Conservation (phyloP, 2,797 vertebrate genomes). For the Argentina silus region DNA sequence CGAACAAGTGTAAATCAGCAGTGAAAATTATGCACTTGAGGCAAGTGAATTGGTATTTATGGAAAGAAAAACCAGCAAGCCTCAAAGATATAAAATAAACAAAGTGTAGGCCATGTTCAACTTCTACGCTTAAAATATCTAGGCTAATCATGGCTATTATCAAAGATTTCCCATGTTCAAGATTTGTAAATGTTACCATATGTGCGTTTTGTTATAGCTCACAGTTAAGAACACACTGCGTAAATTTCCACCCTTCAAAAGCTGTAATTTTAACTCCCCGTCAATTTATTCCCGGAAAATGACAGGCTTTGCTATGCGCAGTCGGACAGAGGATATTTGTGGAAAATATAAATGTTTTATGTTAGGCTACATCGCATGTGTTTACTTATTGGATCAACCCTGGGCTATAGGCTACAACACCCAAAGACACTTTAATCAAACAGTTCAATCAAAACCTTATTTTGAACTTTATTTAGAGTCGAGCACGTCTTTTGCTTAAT, state of each 20-base stretch:
- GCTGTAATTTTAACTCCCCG: conserved; percentile 79
- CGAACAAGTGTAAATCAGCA: not conserved
- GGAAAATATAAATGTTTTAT: conserved; percentile 64
- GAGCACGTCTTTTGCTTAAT: too few relatives aligned
- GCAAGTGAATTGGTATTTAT: not conserved
- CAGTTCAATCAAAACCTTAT: too few relatives aligned
- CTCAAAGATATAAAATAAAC: too few relatives aligned
- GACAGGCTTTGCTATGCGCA: conserved; percentile 75
- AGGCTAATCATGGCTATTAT: conserved; percentile 33
- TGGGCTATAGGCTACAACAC: too few relatives aligned
- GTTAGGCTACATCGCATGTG: not conserved
- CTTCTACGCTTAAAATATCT: not conserved
- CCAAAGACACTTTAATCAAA: too few relatives aligned
- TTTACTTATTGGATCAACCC: too few relatives aligned
- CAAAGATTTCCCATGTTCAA: conserved; percentile 60
- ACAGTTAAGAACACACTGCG: conserved; percentile 64
- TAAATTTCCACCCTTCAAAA: conserved; percentile 76
- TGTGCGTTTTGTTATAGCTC: conserved; percentile 62
- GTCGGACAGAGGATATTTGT: conserved; percentile 69
- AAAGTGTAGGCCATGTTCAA: not conserved
- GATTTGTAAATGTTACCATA: conserved; percentile 72
- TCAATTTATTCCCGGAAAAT: conserved; percentile 82
- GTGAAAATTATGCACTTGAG: not conserved
- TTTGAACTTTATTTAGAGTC: too few relatives aligned
- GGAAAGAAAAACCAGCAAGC: too few relatives aligned